Conservation (phyloP, 1,140 invertebrate genomes). For the Hesperophylax magnus region DNA sequence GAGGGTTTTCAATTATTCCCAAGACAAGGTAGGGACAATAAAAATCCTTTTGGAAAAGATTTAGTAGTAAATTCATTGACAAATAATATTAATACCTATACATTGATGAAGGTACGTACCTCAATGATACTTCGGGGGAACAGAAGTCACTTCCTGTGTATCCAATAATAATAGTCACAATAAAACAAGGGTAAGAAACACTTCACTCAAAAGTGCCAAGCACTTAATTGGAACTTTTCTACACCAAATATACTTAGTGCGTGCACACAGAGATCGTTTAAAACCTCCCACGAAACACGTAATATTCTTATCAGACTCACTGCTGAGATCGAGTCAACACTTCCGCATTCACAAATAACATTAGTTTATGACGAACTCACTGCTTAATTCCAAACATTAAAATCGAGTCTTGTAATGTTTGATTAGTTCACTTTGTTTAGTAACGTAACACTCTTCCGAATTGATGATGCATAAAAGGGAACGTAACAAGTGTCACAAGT, state of each 20-base stretch:
- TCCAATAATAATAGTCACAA: conserved; percentile 31
- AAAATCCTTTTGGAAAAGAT: too few species aligned
- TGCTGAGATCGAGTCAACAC: conserved; percentile 34
- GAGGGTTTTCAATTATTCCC: too few species aligned
- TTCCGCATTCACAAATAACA: conserved; percentile 43
- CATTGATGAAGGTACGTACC: too few species aligned
- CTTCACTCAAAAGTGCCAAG: conserved; percentile 20
- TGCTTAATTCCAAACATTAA: conserved; percentile 16
- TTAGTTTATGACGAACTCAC: conserved; percentile 7
- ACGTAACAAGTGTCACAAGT: conserved; percentile 47
- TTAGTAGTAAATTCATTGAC: too few species aligned
- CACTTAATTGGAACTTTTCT: conserved; percentile 9
- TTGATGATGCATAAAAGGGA: conserved; percentile 30
- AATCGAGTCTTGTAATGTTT: not conserved
- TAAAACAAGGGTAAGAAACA: conserved; percentile 6
- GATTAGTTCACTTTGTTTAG: conserved; percentile 27
- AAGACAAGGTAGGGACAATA: too few species aligned
- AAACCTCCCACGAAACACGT: conserved; percentile 31
- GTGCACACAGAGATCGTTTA: conserved; percentile 15
- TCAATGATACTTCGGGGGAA: not conserved
- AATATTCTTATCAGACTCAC: conserved; percentile 35
- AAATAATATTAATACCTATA: not conserved
- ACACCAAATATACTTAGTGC: conserved; percentile 16
- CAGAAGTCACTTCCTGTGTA: conserved; percentile 8
- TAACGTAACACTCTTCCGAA: conserved; percentile 18